Evolutionary conservation across 1,140 invertebrate genomes (phyloP), one percentile per base, ranked within the genome.

Genomic region (Mactra quadrangularis): DNA sequence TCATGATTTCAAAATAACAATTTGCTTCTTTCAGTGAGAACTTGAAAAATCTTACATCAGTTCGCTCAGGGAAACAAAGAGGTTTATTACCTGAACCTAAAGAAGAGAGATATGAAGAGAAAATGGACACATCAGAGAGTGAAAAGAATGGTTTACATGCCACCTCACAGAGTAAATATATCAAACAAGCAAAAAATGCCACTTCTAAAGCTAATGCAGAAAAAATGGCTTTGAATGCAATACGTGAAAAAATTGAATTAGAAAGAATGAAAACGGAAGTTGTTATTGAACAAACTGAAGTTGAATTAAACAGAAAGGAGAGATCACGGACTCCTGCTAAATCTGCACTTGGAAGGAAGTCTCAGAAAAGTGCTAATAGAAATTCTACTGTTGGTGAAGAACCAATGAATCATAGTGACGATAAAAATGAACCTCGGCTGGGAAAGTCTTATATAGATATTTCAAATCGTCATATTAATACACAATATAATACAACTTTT

Each of bases 141-240:
- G 76, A 78, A n/a, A 81, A 83, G 29, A 84, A 71, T 9, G 78
- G 74, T 52, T 60, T 53, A 47, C 27, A 83, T 27, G 78, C 79
- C 11, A 86, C 84, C 1, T 79, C 78, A 33, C 79, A 86, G n/a
- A 88, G 87, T 62, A 88, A 88, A 87, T 88, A 88, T 45, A 83
- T 88, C n/a, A 88, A 88, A 82, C 87, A 86, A 35, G 82, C 86
- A 33, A 87, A 88, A 84, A 87, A 87, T 82, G 78, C 79, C 15
- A 52, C 53, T 35, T 87, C 85, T 6, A 89, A 86, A 83, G 85
- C 83, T 50, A 86, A 87, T 72, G 85, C 77, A 45, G 71, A 82
- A 29, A 85, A 81, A 75, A 35, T 79, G 19, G 70, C 75, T 33
- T 60, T 62, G 47, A 64, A 70, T 60, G 66, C 38, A 72, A 68